Base-by-base conservation (phyloP, 2,113 vertebrate genomes). In the Calidris pugnax region DNA sequence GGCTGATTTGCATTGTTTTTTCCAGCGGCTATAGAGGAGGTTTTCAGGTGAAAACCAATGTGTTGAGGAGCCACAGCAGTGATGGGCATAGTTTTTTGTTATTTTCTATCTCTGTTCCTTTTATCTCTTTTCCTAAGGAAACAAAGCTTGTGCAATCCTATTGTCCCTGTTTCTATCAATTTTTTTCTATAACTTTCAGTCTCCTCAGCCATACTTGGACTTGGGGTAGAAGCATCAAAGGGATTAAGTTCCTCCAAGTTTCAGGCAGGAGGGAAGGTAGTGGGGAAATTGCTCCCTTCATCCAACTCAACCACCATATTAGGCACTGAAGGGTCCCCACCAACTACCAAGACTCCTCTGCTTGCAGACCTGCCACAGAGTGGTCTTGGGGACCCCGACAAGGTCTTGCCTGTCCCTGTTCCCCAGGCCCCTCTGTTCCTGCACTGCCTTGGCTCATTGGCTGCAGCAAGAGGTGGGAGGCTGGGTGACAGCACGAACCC, bases 401-500 rank as follows among this genome's bases (percentile, higher is more conserved):
- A 66, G 28, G 41, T 32, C 41, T 37, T 93, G 41, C 14, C 16
- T 63, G 23, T 45, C 35, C 56, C 16, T 0, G 1, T 14, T 51
- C 11, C 18, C 21, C 43, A 37, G 12, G 22, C 8, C 33, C 18
- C 6, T 59, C 30, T 63, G 20, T 33, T 75, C 3, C 0, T 32
- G 23, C 41, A 5, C 18, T 63, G 37, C n/a, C 16, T 57, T 30
- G 22, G 37, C n/a, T 85, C 4, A 6, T 8, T 48, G 45, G 8
- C 37, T 69, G 26, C 48, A 41, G 11, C 0, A 1, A 56, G 43
- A 69, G 12, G 33, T 51, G 47, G 30, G 56, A 47, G 35, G 43
- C 37, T 0, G 9, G 19, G 41, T 32, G 48, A 80, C 9, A 1
- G 0, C 1, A 4, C 13, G 67, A 51, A 84, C 47, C 22, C 32